Base-by-base conservation (phyloP, 2,888 invertebrate genomes). In the Tinea semifulvella region DNA sequence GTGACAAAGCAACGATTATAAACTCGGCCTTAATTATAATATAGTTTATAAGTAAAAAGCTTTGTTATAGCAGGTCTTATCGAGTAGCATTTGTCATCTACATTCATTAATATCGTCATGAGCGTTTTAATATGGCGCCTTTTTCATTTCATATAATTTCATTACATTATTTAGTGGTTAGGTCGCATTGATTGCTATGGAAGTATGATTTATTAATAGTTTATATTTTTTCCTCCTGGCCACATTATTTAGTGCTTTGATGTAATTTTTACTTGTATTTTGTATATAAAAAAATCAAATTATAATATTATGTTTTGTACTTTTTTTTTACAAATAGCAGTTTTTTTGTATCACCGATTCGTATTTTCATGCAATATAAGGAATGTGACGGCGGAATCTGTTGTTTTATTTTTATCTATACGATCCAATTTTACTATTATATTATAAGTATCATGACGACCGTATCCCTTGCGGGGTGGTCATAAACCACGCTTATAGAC, bases 141-240 rank as follows among this genome's bases (percentile, higher is more conserved):
- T 25, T 10, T 10, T n/a, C n/a, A n/a, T n/a, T n/a, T n/a, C n/a
- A n/a, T n/a, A n/a, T n/a, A 68, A 17, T 42, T 64, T 63, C 58
- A 65, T 65, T 55, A 60, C 64, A 56, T 67, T 65, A 62, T 57
- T 63, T 69, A 68, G 73, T 72, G 55, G 68, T 75, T 69, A 68
- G 80, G 79, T 79, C 68, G 77, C 73, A 74, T 79, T 79, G 65
- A 53, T 74, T 76, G 76, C 60, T 56, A 63, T 70, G 77, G 63
- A 73, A 68, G 65, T 65, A 56, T 63, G 53, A 53, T 55, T 35
- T 39, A 6, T 17, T 25, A 14, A 40, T 46, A 45, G 27, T 46
- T 39, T 39, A 13, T 40, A 22, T 7, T 22, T 22, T 22, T 22
- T 31, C 14, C 11, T 11, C 26, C 26, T 26, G 7, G 26, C 26